A percentile compares a stretch with the other conserved stretches of the same genome.
phyloP scores from a whole-genome alignment of 2,888 invertebrate genomes.

The Xestia sexstrigata region DNA sequence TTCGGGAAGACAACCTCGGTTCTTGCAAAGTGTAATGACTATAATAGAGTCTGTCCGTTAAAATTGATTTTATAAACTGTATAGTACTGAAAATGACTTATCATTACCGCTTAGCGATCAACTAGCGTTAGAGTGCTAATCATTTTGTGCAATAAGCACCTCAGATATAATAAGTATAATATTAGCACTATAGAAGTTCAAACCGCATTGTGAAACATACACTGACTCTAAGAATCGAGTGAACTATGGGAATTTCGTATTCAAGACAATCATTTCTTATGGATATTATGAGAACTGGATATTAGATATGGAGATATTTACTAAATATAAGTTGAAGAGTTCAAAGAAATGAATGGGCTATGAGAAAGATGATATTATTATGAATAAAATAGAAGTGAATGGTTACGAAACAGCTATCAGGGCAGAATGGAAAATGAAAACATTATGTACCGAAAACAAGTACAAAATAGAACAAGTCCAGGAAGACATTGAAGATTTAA shows the following conservation, averaged over 20 bases:
- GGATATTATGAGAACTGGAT: not conserved
- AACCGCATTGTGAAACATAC: not conserved
- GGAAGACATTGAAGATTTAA: not conserved
- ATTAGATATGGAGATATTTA: not conserved
- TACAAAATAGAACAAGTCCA: not conserved
- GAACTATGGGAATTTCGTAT: not conserved
- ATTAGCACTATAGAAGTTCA: conserved; percentile 17
- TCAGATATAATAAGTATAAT: conserved; percentile 17
- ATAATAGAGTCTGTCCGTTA: conserved; percentile 33
- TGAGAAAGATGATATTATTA: not conserved
- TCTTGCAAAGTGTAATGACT: conserved; percentile 18
- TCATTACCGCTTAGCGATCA: conserved; percentile 40
- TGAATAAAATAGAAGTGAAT: not conserved
- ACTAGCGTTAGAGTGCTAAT: conserved; percentile 30
- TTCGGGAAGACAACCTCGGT: not conserved
- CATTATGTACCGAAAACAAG: not conserved
- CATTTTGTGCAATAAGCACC: conserved; percentile 46
- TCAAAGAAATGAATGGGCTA: not conserved
- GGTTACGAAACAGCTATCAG: not conserved
- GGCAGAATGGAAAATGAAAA: not conserved
- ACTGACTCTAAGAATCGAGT: not conserved
- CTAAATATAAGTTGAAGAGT: not conserved
- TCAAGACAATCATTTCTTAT: not conserved
- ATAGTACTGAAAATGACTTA: conserved; percentile 44
- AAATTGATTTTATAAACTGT: conserved; percentile 55